A percentile compares a stretch with the other conserved stretches of the same genome.
These are phyloP conservation scores for Triplophysa yarkandensis DNA, from an alignment of 2,797 vertebrate species.

Conservation along the genomic window DNA sequence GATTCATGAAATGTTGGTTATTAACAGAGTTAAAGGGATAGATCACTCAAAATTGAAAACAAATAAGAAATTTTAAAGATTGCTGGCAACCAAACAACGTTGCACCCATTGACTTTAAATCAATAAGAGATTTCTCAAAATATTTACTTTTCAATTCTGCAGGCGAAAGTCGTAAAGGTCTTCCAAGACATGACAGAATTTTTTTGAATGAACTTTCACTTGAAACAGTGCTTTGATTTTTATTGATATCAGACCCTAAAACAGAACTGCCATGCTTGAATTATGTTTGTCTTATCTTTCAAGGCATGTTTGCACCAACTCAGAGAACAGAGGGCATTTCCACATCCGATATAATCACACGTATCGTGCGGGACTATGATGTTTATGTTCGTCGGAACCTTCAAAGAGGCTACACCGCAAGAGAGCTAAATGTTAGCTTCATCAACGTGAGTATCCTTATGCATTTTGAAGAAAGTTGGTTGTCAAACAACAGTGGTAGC, in stretches of 20 bases:
- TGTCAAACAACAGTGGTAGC: neutral
- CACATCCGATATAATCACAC: conserved; percentile 86
- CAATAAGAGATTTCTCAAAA: no score
- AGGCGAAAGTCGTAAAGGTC: no score
- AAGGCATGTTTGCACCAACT: conserved; percentile 88
- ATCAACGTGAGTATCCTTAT: conserved; percentile 65
- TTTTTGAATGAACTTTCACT: no score
- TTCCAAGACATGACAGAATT: no score
- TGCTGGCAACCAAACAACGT: no score
- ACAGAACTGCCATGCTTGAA: neutral
- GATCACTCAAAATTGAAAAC: no score
- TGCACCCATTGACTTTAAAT: no score
- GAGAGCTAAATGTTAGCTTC: conserved; percentile 89
- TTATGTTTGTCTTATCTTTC: neutral
- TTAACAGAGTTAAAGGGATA: no score
- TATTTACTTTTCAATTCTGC: no score
- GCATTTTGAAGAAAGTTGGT: no score
- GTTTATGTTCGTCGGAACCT: conserved; percentile 84
- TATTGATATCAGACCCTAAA: neutral
- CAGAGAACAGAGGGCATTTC: conserved; percentile 88
- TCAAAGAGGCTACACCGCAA: conserved; percentile 85
- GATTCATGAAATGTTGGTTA: neutral
- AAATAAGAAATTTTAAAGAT: no score
- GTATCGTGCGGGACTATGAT: conserved; percentile 87
- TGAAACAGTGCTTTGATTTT: neutral